phyloP scores from a whole-genome alignment of 1,140 invertebrate genomes.

The Lordiphosa collinella region DNA sequence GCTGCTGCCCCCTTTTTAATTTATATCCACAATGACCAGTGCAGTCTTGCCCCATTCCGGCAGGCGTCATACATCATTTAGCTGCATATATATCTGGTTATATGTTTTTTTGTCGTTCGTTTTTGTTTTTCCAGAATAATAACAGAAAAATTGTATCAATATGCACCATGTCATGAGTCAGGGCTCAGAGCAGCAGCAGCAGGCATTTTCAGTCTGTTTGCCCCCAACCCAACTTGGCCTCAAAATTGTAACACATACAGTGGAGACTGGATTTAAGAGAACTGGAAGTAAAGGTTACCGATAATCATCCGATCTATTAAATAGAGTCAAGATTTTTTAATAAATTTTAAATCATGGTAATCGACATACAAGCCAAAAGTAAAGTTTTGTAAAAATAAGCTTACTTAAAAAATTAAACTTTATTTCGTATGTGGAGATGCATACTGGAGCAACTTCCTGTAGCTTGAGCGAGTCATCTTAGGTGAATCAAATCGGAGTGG shows the following conservation, averaged over 20 bases:
- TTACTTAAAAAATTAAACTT: no score
- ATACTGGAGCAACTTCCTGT: no score
- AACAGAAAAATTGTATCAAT: slow-evolving; percentile 57
- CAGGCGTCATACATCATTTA: slow-evolving; percentile 51
- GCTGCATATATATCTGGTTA: slow-evolving; percentile 8
- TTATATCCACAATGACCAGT: slow-evolving; percentile 11
- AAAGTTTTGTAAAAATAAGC: no score
- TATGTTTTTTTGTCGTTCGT: slow-evolving; percentile 18
- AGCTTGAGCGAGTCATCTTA: no score
- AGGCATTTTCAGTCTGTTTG: slow-evolving; percentile 21
- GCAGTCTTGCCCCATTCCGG: slow-evolving; percentile 28
- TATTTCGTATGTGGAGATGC: no score
- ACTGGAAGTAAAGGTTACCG: neutral
- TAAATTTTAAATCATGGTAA: no score
- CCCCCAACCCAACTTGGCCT: slow-evolving; percentile 56
- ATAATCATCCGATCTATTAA: no score
- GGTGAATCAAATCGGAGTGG: no score
- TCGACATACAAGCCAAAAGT: no score
- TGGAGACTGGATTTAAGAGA: slow-evolving; percentile 11
- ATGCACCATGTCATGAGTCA: slow-evolving; percentile 53
- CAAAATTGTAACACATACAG: slow-evolving; percentile 36
- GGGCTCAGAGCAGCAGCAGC: slow-evolving; percentile 22
- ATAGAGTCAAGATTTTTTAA: no score
- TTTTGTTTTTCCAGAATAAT: slow-evolving; percentile 28
- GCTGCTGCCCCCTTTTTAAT: neutral